phyloP scores from a whole-genome alignment of 1,140 invertebrate genomes.

The Agrypnia vestita region DNA sequence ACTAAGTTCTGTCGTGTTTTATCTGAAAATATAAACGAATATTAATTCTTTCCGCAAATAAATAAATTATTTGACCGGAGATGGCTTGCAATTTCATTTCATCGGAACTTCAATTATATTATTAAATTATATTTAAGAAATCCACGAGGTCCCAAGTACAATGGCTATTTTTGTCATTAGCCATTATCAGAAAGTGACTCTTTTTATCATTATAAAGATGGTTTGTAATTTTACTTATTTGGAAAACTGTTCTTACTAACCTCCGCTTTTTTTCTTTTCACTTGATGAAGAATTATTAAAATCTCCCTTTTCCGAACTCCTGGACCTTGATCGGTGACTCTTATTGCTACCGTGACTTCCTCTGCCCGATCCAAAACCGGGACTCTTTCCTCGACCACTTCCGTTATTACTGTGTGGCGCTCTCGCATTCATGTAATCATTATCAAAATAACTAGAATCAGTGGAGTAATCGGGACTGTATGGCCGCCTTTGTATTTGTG shows the following conservation, averaged over 20 bases:
- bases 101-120: not conserved
- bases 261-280: conserved; percentile 55
- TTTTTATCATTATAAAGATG: not conserved
- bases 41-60: conserved; percentile 5
- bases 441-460: conserved; percentile 56
- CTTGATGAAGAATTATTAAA: conserved; percentile 53
- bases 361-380: conserved; percentile 40
- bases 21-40: conserved; percentile 52
- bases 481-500: conserved; percentile 43
- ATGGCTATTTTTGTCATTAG: not conserved
- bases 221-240: not conserved
- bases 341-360: conserved; percentile 53
- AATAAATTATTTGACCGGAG: too few species aligned
- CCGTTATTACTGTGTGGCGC: conserved; percentile 1
- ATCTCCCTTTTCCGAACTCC: conserved; percentile 53
- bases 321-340: conserved; percentile 55
- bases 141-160: not conserved
- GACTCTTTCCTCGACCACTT: conserved; percentile 53
- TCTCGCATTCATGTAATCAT: conserved; percentile 47
- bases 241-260: conserved; percentile 26
- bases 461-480: conserved; percentile 57
- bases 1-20: conserved; percentile 44
- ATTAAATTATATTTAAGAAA: not conserved
- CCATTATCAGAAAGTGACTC: not conserved
- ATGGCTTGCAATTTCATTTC: too few species aligned